These are phyloP conservation scores for Caenorhabditis doughertyi DNA, from an alignment of 2,888 invertebrate species.

Conservation along the genomic window DNA sequence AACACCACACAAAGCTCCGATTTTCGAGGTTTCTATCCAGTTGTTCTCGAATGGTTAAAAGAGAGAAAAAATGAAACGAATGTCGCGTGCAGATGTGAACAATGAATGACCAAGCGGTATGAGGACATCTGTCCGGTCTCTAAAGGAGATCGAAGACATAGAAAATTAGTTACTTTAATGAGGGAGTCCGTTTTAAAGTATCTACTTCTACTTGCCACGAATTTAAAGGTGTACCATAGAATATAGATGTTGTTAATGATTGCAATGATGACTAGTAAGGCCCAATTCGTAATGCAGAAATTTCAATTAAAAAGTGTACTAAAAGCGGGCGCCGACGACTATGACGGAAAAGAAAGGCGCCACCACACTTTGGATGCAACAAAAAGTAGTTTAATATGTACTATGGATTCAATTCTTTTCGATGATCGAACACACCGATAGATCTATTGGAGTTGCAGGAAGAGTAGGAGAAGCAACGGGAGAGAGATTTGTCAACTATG, in stretches of 20 bases:
- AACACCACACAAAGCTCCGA: conserved; percentile 8
- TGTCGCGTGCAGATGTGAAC: conserved; percentile 42
- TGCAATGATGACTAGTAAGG: conserved; percentile 21
- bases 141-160: conserved; percentile 24
- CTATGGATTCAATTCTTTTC: conserved; percentile 45
- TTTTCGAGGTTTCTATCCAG: conserved; percentile 5
- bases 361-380: conserved; percentile 42
- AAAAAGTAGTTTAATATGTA: conserved; percentile 59
- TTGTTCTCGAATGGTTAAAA: neutral
- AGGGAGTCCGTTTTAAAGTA: neutral
- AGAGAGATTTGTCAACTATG: conserved; percentile 34
- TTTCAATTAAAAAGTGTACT: conserved; percentile 46
- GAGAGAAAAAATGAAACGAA: conserved; percentile 3
- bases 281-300: conserved; percentile 24
- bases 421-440: conserved; percentile 41
- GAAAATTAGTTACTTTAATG: conserved; percentile 27
- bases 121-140: conserved; percentile 37
- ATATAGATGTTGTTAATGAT: neutral
- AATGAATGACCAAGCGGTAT: conserved; percentile 32
- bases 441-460: conserved; percentile 44
- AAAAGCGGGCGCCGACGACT: conserved; percentile 11
- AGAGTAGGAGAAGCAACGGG: conserved; percentile 26
- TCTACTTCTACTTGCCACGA: no score
- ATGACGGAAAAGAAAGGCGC: conserved; percentile 1
- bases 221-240: no score